Conservation (phyloP, 2,113 vertebrate species). For the Setophaga kirtlandii region DNA sequence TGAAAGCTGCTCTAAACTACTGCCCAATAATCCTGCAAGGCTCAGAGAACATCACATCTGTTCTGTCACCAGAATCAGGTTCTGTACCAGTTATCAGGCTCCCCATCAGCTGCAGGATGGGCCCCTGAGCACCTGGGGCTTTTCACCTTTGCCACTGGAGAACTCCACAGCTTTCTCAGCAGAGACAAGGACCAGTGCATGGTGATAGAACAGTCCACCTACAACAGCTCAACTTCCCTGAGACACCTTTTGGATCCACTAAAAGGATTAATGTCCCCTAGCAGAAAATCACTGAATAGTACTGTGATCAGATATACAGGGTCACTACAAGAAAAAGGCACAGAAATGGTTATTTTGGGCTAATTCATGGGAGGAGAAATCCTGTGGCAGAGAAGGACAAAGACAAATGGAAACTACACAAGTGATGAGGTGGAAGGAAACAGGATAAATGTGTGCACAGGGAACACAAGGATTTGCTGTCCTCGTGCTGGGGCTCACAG, state of each 20-base stretch:
- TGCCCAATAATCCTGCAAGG: not conserved
- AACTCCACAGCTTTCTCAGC: not conserved
- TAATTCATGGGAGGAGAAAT: not conserved
- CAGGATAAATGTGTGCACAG: not conserved
- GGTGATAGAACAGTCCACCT: not conserved
- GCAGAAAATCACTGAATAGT: not conserved
- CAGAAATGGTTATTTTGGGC: not conserved
- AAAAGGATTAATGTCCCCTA: not conserved
- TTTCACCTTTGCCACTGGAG: not conserved
- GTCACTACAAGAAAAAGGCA: not conserved
- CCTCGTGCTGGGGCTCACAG: not conserved
- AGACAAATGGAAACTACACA: not conserved
- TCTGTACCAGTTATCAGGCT: not conserved
- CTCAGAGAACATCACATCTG: not conserved
- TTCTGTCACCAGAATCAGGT: not conserved
- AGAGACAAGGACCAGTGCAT: not conserved
- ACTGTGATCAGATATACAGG: not conserved
- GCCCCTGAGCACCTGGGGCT: not conserved
- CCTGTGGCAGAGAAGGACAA: not conserved
- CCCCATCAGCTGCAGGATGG: not conserved
- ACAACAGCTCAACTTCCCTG: not conserved
- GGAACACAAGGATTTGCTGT: not conserved
- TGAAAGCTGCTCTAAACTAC: not conserved
- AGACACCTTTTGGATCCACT: not conserved
- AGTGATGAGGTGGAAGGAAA: not conserved